A percentile compares a stretch with the other conserved stretches of the same genome.
Evolutionary conservation across 2,888 invertebrate species (phyloP).

Genomic region (Hoplodrina blanda): DNA sequence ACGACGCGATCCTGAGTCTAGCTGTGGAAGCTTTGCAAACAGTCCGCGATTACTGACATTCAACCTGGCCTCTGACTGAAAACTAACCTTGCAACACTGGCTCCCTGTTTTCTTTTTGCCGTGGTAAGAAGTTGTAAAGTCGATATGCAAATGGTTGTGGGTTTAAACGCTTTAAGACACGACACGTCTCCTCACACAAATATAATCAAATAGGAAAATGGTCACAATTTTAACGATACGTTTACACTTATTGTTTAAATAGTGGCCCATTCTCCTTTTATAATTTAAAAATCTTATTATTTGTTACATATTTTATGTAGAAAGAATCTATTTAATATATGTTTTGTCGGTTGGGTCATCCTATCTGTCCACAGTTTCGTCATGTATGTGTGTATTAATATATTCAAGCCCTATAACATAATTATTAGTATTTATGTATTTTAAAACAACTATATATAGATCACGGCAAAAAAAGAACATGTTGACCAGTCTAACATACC

Average conservation of each 20-base stretch:
- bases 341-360: neutral
- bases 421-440: neutral
- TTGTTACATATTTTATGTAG: neutral
- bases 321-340: neutral
- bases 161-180: constrained; percentile 2
- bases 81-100: constrained; percentile 32
- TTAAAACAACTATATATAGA: neutral
- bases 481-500: constrained; percentile 20
- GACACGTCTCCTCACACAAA: neutral
- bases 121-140: constrained; percentile 23
- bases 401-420: neutral
- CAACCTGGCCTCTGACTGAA: constrained; percentile 46
- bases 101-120: constrained; percentile 53
- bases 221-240: no score
- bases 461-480: constrained; percentile 54
- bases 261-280: neutral
- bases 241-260: no score
- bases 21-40: constrained; percentile 33
- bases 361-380: neutral
- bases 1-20: constrained; percentile 42
- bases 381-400: constrained; percentile 5
- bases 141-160: neutral
- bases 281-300: no score
- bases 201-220: neutral
- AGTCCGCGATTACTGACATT: constrained; percentile 58